These are phyloP conservation scores for Tychaedon coryphoeus DNA, from an alignment of 2,113 vertebrate genomes.

Conservation along the genomic window DNA sequence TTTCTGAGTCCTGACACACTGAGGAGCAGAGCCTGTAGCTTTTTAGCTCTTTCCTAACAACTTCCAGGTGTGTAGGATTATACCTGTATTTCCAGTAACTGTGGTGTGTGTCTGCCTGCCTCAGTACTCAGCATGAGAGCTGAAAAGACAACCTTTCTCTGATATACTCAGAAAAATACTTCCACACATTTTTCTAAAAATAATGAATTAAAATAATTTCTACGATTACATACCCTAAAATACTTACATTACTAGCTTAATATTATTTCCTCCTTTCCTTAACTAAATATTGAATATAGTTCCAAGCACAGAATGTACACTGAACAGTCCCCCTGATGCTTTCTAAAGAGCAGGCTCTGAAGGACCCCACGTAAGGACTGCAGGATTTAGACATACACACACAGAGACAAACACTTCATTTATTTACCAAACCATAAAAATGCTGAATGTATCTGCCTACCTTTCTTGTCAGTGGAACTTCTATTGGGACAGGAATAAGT, in stretches of 20 bases:
- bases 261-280: background rate
- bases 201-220: background rate
- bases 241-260: background rate
- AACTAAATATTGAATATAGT: background rate
- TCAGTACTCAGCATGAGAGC: background rate
- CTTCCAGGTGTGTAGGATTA: background rate
- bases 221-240: background rate
- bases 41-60: background rate
- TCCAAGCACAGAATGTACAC: background rate
- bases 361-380: background rate
- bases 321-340: background rate
- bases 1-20: background rate
- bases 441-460: conserved; percentile 56
- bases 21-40: background rate
- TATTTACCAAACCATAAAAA: background rate
- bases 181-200: rapidly evolving
- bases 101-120: background rate
- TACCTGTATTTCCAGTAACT: background rate
- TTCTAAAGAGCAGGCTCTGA: background rate
- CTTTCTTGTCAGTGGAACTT: conserved; percentile 95
- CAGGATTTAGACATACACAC: background rate
- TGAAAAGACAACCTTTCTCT: background rate
- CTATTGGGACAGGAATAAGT: conserved; percentile 93
- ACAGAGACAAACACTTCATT: background rate
- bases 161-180: background rate